Conservation (phyloP, 2,113 vertebrate genomes). For the Chamaetylas fuelleborni region DNA sequence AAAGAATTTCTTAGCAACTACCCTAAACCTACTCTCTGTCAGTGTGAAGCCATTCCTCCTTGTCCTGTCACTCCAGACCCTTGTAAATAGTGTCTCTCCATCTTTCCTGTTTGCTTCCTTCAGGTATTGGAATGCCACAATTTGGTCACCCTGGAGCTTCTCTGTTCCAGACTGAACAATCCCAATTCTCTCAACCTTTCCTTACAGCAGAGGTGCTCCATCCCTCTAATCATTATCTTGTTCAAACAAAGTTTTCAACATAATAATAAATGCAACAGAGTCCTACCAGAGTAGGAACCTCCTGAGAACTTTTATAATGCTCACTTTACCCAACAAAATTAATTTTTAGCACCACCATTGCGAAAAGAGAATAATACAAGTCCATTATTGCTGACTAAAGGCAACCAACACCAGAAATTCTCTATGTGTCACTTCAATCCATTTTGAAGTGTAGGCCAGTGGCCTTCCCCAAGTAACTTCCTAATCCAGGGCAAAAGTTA, state of each 20-base stretch:
- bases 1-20: background rate
- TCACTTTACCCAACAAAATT: background rate
- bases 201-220: background rate
- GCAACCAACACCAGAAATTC: background rate
- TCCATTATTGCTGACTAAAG: background rate
- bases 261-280: background rate
- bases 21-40: background rate
- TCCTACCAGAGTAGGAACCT: background rate
- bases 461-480: background rate
- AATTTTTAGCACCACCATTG: background rate
- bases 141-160: fast-evolving
- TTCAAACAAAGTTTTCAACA: background rate
- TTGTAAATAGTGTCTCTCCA: background rate
- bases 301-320: background rate
- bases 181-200: background rate
- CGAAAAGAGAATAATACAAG: background rate
- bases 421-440: background rate
- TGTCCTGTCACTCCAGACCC: background rate
- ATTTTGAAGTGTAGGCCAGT: background rate
- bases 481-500: background rate
- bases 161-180: background rate
- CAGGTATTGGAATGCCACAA: background rate
- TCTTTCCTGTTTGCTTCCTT: background rate
- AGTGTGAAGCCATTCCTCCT: background rate
- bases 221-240: background rate